Percentiles rank a stretch among this genome's conserved stretches.
Conservation (phyloP, 2,113 vertebrate species). For the Benitochromis conjunctus region DNA sequence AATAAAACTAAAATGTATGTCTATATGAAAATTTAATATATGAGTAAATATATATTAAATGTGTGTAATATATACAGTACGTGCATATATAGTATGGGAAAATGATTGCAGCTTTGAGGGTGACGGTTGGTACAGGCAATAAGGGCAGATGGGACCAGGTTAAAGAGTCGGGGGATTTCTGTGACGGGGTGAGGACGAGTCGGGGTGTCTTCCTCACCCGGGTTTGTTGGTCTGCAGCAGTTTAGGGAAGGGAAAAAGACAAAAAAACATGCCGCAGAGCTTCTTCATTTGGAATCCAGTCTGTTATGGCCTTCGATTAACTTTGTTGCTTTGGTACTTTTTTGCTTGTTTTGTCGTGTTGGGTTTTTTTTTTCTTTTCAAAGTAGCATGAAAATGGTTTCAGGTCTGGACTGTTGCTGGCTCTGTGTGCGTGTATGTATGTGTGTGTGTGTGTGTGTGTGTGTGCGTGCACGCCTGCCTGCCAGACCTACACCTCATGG, state of each 20-base stretch:
- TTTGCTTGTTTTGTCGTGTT: constrained; percentile 34
- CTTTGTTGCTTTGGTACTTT: constrained; percentile 61
- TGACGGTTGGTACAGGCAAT: constrained; percentile 39
- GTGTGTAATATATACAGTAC: constrained; percentile 76
- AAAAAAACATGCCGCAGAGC: constrained; percentile 19
- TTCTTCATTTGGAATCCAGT: constrained; percentile 32
- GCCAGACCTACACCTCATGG: constrained; percentile 11
- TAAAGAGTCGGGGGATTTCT: background rate
- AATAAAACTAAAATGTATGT: constrained; percentile 64
- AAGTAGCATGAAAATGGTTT: constrained; percentile 59
- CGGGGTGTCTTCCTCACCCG: background rate
- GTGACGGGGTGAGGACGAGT: background rate
- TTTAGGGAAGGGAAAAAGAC: background rate
- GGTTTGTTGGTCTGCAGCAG: constrained; percentile 5
- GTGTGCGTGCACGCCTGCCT: background rate
- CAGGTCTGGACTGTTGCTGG: constrained; percentile 11
- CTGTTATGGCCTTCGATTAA: constrained; percentile 53
- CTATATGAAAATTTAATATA: constrained; percentile 79
- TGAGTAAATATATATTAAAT: constrained; percentile 75
- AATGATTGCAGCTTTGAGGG: constrained; percentile 38
- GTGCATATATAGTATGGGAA: constrained; percentile 65
- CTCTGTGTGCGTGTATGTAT: background rate
- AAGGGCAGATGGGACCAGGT: constrained; percentile 9
- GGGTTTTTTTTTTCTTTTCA: constrained; percentile 27
- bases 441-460: background rate